These are phyloP conservation scores for Melieria picta DNA, from an alignment of 2,888 invertebrate species.

Conservation along the genomic window DNA sequence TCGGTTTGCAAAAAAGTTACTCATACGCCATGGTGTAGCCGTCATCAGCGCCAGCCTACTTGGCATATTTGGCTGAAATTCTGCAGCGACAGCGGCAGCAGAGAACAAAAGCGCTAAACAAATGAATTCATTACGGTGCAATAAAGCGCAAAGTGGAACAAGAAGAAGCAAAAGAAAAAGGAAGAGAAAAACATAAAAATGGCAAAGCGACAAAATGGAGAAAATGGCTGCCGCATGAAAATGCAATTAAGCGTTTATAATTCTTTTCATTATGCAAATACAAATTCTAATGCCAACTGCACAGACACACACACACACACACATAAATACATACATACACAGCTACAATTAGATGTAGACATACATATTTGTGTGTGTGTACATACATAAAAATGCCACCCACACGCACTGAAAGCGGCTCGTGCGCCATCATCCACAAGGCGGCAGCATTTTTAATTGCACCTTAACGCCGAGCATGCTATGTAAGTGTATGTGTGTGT, in stretches of 20 bases:
- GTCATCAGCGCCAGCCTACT: too few species aligned
- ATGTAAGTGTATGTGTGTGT: background rate
- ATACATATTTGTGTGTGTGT: background rate
- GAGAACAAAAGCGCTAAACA: background rate
- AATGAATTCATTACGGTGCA: background rate
- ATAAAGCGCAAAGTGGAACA: background rate
- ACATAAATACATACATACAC: background rate
- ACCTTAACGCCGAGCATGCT: too few species aligned
- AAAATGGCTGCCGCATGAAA: conserved; percentile 32
- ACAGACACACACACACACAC: background rate
- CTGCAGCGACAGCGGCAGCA: background rate
- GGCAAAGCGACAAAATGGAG: background rate
- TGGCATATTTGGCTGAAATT: too few species aligned
- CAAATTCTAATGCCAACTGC: background rate
- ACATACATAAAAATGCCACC: background rate
- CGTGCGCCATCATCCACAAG: too few species aligned
- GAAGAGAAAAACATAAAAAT: background rate
- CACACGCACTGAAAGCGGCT: too few species aligned
- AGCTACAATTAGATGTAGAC: too few species aligned
- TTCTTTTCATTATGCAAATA: conserved; percentile 37
- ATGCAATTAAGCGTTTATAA: conserved; percentile 47
- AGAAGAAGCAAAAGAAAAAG: background rate
- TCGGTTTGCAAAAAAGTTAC: background rate
- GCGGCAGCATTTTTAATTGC: too few species aligned
- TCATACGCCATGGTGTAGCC: background rate